These are phyloP conservation scores for Perizoma affinitatum DNA, from an alignment of 2,888 invertebrate genomes.

Conservation along the genomic window DNA sequence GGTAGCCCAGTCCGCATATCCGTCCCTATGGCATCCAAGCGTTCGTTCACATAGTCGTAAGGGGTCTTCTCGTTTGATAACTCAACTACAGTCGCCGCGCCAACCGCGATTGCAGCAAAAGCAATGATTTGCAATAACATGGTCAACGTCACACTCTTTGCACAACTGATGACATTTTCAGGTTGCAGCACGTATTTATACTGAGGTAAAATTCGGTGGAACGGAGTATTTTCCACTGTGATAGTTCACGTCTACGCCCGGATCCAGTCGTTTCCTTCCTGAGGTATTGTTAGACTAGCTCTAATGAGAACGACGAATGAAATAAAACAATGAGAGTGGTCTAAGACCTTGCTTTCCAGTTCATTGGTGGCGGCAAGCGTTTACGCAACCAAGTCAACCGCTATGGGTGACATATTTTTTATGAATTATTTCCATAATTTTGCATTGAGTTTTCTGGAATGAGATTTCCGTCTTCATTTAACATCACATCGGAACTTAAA, in stretches of 20 bases:
- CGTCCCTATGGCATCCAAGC: constrained; percentile 63
- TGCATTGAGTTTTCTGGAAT: constrained; percentile 44
- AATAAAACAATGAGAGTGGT: constrained; percentile 75
- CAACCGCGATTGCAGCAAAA: constrained; percentile 55
- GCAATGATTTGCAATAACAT: constrained; percentile 66
- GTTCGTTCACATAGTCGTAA: constrained; percentile 74
- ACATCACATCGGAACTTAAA: too few species aligned
- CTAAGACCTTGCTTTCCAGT: constrained; percentile 83
- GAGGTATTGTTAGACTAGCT: constrained; percentile 79
- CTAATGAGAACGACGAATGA: constrained; percentile 75
- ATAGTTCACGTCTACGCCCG: constrained; percentile 70
- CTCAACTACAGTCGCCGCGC: constrained; percentile 64
- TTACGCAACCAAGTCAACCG: constrained; percentile 66
- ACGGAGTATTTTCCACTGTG: constrained; percentile 69
- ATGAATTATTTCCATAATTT: constrained; percentile 49
- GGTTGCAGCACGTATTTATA: constrained; percentile 79
- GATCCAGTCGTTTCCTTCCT: constrained; percentile 79
- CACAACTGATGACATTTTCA: constrained; percentile 76
- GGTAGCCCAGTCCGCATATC: constrained; percentile 68
- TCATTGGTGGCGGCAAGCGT: constrained; percentile 73
- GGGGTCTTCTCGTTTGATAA: constrained; percentile 72
- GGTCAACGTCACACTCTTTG: constrained; percentile 61
- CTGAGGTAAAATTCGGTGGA: constrained; percentile 75
- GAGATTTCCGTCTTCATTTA: background rate
- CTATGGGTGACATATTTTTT: constrained; percentile 69